These are phyloP conservation scores for Myotis vivesi DNA, from an alignment of 2,797 vertebrate genomes.

Conservation along the genomic window DNA sequence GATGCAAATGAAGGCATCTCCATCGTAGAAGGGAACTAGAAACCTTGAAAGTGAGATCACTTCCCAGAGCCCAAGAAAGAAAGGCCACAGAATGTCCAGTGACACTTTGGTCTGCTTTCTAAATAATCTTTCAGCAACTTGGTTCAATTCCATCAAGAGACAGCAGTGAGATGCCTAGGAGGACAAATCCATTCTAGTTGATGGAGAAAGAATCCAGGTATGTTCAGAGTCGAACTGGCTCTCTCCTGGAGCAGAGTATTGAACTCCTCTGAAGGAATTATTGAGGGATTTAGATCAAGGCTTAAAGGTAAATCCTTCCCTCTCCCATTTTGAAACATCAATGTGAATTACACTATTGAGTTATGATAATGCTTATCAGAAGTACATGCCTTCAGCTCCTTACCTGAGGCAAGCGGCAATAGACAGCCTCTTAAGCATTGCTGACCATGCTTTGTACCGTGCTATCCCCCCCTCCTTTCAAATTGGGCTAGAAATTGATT, in stretches of 20 bases:
- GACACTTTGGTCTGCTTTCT: not conserved
- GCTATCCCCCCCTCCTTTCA: not conserved
- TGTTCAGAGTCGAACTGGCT: not conserved
- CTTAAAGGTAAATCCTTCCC: conserved; percentile 24
- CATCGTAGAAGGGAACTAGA: not conserved
- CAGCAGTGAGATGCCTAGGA: not conserved
- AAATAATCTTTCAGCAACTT: conserved; percentile 14
- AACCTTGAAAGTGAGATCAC: conserved; percentile 13
- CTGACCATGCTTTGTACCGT: not conserved
- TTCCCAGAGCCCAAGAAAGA: not conserved
- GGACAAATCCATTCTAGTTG: not conserved
- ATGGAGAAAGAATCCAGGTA: not conserved
- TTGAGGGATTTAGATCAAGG: conserved; percentile 29
- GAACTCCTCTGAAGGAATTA: conserved; percentile 32
- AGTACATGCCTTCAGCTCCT: not conserved
- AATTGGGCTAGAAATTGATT: not conserved
- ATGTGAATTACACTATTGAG: conserved; percentile 17
- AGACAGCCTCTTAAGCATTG: not conserved
- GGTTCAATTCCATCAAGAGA: conserved; percentile 23
- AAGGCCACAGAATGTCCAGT: not conserved
- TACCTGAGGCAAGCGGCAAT: not conserved
- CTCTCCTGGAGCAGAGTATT: not conserved
- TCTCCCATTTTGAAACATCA: conserved; percentile 17
- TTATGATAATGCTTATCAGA: not conserved
- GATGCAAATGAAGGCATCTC: not conserved